Evolutionary conservation across 2,113 vertebrate species (phyloP).

Genomic region (Neotoma lepida): DNA sequence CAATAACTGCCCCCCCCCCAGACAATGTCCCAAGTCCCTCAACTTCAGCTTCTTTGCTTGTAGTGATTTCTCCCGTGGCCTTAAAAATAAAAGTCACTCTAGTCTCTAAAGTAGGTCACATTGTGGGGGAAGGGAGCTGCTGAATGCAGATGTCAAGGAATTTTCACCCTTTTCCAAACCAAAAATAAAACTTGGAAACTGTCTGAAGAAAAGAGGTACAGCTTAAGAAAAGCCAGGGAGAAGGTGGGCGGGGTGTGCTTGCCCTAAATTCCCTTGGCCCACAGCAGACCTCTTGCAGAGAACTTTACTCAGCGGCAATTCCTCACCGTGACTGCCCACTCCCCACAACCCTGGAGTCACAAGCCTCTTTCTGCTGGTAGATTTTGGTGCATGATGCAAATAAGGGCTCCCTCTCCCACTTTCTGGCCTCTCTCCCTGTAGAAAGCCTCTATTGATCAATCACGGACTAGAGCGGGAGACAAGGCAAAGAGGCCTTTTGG

Average conservation of each 20-base stretch:
- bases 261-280: background rate
- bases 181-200: conserved; percentile 67
- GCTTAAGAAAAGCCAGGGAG: conserved; percentile 18
- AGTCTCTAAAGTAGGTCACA: conserved; percentile 71
- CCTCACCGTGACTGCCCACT: background rate
- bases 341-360: background rate
- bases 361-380: conserved; percentile 14
- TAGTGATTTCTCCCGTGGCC: conserved; percentile 42
- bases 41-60: conserved; percentile 19
- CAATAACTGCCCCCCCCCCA: conserved; percentile 11
- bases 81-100: conserved; percentile 61
- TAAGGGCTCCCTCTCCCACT: conserved; percentile 51
- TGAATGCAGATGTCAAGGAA: conserved; percentile 72
- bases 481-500: conserved; percentile 66
- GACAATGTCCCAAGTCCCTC: background rate
- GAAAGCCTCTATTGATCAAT: conserved; percentile 74
- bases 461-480: conserved; percentile 35
- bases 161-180: conserved; percentile 65
- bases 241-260: background rate
- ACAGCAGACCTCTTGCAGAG: conserved; percentile 8
- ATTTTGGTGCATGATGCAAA: background rate
- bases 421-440: conserved; percentile 57
- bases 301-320: background rate
- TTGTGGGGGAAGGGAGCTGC: conserved; percentile 17
- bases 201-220: conserved; percentile 37